phyloP scores from a whole-genome alignment of 1,140 invertebrate species.

The Heliconius congener region DNA sequence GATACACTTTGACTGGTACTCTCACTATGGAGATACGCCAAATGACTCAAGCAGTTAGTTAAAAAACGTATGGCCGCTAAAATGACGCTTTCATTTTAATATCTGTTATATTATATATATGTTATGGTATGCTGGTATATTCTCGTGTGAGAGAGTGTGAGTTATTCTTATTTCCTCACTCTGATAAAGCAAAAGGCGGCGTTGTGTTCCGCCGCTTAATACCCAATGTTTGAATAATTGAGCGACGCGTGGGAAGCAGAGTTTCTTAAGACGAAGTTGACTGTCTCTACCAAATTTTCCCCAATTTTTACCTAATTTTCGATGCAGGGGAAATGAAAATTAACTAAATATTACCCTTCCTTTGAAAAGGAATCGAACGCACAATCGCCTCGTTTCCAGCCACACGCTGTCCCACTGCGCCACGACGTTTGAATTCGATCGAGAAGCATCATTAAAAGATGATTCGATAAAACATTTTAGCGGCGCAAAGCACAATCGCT shows the following conservation, averaged over 20 bases:
- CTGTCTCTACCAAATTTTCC: too few species aligned
- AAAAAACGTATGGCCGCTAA: background rate
- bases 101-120: too few species aligned
- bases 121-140: too few species aligned
- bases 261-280: too few species aligned
- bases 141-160: background rate
- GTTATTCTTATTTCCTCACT: background rate
- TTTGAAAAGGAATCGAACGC: too few species aligned
- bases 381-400: too few species aligned
- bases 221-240: background rate
- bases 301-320: too few species aligned
- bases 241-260: too few species aligned
- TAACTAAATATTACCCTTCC: too few species aligned
- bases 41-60: constrained; percentile 3
- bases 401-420: too few species aligned
- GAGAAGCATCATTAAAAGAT: background rate
- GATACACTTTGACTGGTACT: background rate
- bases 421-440: background rate
- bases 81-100: constrained; percentile 1
- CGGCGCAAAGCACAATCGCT: background rate
- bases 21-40: constrained; percentile 7
- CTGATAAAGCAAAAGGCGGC: background rate
- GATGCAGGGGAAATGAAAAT: too few species aligned
- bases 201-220: background rate
- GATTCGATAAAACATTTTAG: background rate